A percentile compares a stretch with the other conserved stretches of the same genome.
phyloP scores from a whole-genome alignment of 1,140 invertebrate species.

The Anastrepha ludens region DNA sequence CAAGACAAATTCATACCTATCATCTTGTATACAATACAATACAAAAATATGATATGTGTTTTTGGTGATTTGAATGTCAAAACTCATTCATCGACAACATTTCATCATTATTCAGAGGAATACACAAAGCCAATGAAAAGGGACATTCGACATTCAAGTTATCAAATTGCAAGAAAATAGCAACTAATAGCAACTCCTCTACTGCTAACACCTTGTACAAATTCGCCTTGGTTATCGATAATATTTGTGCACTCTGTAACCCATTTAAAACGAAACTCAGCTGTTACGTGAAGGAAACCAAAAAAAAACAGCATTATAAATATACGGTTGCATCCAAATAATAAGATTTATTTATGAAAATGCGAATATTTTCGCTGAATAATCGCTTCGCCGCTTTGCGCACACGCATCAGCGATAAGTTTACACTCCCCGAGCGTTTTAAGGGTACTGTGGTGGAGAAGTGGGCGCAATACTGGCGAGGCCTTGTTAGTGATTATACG shows the following conservation, averaged over 20 bases:
- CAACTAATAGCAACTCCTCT: too few relatives aligned
- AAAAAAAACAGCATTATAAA: background rate
- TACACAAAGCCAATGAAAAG: too few relatives aligned
- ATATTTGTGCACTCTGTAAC: background rate
- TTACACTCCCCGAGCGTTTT: conserved; percentile 75
- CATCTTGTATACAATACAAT: too few relatives aligned
- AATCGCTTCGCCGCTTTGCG: conserved; percentile 55
- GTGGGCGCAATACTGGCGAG: conserved; percentile 80
- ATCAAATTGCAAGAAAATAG: too few relatives aligned
- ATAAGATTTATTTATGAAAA: conserved; percentile 15
- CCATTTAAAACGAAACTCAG: background rate
- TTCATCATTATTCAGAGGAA: too few relatives aligned
- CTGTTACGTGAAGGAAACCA: conserved; percentile 40
- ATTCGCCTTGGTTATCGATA: background rate
- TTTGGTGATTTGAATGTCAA: too few relatives aligned
- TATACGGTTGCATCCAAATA: background rate
- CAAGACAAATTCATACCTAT: too few relatives aligned
- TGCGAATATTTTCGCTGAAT: conserved; percentile 54
- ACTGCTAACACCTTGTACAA: background rate
- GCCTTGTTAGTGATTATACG: conserved; percentile 78
- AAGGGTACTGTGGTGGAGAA: conserved; percentile 81
- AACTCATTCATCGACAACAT: too few relatives aligned
- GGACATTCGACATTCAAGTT: too few relatives aligned
- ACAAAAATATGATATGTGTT: too few relatives aligned
- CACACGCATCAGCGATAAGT: conserved; percentile 60